Base-by-base conservation (phyloP, 2,888 invertebrate species). In the Bimastos eiseni region DNA sequence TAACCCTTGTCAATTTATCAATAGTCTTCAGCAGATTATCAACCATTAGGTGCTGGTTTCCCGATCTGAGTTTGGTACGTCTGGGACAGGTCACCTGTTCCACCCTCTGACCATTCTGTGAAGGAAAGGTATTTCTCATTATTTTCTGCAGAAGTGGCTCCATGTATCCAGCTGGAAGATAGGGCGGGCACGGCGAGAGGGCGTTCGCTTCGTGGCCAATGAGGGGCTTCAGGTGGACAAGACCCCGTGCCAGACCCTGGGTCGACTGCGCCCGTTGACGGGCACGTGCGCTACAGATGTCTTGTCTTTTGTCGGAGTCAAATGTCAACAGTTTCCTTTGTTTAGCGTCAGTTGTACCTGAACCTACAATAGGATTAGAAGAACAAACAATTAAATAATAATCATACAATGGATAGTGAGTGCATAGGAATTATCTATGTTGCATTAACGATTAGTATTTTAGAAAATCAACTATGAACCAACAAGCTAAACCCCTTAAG, bases 161-260 rank as follows among this genome's bases (percentile, higher is more conserved):
- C 70, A n/a, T 70, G 70, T 70, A 8, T 8, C 70, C 70, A 70
- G n/a, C 3, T 70, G 70, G 70, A n/a, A n/a, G n/a, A 13, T 70
- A 70, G 70, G 70, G 70, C 13, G 70, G 70, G 70, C 70, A 70
- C n/a, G 70, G n/a, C 11, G 70, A 70, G 70, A 70, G 70, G 70
- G 70, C 70, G 17, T 70, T 70, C n/a, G n/a, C 1, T 13, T 70
- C 70, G 8, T 70, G 70, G 8, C 70, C 70, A 8, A 70, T 30
- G 70, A 70, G 70, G 70, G 70, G 70, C 70, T 70, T 70, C 70
- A 70, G 70, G 70, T 70, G 70, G 30, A 70, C 70, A n/a, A 70
- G 70, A n/a, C 70, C 70, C n/a, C 70, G 30, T n/a, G 70, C 70
- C 70, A n/a, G 70, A n/a, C 70, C 11, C 70, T 70, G 70, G 11